phyloP scores from a whole-genome alignment of 64 coral and sea anemone species.

The Dendrophyllia cribrosa region DNA sequence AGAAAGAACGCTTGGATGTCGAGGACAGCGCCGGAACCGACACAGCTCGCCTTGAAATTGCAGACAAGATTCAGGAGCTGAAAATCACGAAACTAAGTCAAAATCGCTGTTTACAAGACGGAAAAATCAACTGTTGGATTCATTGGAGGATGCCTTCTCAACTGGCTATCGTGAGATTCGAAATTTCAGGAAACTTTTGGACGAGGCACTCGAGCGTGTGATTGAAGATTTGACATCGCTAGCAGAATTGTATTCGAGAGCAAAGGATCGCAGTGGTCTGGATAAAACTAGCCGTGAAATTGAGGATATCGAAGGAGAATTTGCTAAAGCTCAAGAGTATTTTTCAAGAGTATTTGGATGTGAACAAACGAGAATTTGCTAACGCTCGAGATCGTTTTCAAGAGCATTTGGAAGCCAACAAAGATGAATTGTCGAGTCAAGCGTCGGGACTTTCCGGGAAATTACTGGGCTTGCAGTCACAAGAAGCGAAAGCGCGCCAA shows the following conservation, averaged over 20 bases:
- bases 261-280: background rate
- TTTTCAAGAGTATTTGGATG: background rate
- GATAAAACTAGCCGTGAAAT: background rate
- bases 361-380: too few species aligned
- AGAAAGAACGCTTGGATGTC: too few species aligned
- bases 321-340: background rate
- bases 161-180: background rate
- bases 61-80: background rate
- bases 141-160: background rate
- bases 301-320: background rate
- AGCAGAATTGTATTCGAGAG: background rate
- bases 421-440: background rate
- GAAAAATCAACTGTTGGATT: conserved; percentile 8
- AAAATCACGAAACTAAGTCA: background rate
- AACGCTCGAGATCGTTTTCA: too few species aligned
- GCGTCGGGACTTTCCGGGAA: background rate
- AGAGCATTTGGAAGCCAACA: background rate
- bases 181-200: background rate
- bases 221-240: background rate
- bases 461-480: background rate
- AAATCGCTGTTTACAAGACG: background rate
- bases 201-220: background rate
- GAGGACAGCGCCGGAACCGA: background rate
- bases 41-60: background rate
- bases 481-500: background rate